phyloP scores from a whole-genome alignment of 35 echinoderm and acorn worm genomes.

The Heliocidaris tuberculata region DNA sequence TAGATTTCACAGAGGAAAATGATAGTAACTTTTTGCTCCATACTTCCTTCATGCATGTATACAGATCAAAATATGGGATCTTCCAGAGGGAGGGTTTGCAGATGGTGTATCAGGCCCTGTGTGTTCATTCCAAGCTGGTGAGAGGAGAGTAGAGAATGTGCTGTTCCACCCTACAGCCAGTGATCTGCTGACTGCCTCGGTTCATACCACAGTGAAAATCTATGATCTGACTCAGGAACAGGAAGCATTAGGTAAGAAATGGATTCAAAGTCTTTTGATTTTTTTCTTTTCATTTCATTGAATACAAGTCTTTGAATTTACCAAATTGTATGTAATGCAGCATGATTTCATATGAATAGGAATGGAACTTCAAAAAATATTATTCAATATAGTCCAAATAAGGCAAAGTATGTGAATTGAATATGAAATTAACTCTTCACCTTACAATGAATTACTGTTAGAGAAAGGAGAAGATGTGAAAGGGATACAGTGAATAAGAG shows the following conservation, averaged over 20 bases:
- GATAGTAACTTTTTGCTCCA: neutral
- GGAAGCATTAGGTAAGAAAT: slow-evolving; percentile 77
- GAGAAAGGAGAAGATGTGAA: no score
- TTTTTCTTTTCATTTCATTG: neutral
- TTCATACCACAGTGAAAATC: slow-evolving; percentile 70
- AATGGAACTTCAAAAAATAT: no score
- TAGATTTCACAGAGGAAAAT: neutral
- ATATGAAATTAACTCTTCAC: no score
- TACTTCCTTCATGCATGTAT: neutral
- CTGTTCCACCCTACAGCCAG: slow-evolving; percentile 80
- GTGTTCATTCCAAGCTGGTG: slow-evolving; percentile 63
- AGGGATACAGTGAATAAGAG: no score
- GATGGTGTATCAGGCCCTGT: slow-evolving; percentile 60
- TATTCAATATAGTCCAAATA: no score
- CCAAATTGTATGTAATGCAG: neutral
- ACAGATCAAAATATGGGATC: slow-evolving; percentile 92
- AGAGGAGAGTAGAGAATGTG: slow-evolving; percentile 69
- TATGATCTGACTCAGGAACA: slow-evolving; percentile 70
- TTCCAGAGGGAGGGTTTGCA: slow-evolving; percentile 87
- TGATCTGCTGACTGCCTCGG: slow-evolving; percentile 63
- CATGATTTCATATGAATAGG: no score
- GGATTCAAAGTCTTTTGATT: neutral
- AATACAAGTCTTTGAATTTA: neutral
- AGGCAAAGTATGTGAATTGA: no score
- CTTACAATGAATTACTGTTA: no score